Evolutionary conservation across 2,888 invertebrate species (phyloP).

Genomic region (Anthoptus insignis): DNA sequence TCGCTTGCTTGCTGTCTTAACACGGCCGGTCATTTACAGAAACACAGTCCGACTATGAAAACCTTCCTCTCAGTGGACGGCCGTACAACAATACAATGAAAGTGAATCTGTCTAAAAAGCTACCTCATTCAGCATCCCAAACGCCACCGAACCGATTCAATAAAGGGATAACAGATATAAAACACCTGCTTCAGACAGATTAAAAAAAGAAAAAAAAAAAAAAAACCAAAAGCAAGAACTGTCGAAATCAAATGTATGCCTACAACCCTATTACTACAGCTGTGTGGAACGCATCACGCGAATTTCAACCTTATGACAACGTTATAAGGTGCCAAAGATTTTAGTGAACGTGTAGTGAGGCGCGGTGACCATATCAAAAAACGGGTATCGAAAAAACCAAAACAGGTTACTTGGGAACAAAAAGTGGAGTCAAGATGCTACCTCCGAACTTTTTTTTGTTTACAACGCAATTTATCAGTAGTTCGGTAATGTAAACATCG

Average conservation of each 20-base stretch:
- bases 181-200: constrained; percentile 50
- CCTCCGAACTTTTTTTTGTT: constrained; percentile 52
- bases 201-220: constrained; percentile 47
- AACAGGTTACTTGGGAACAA: constrained; percentile 66
- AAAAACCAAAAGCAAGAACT: constrained; percentile 47
- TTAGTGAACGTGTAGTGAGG: neutral
- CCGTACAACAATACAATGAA: constrained; percentile 2
- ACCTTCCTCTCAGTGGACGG: no score
- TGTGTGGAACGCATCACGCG: neutral
- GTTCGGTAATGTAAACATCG: constrained; percentile 50
- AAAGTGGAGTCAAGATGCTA: constrained; percentile 61
- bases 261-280: constrained; percentile 14
- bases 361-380: constrained; percentile 7
- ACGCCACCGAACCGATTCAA: constrained; percentile 43
- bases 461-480: constrained; percentile 58
- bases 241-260: constrained; percentile 43
- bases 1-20: no score
- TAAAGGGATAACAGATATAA: constrained; percentile 42
- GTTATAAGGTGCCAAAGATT: neutral
- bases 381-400: constrained; percentile 46
- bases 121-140: constrained; percentile 31
- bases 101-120: constrained; percentile 15
- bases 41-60: no score
- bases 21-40: no score
- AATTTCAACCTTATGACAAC: constrained; percentile 1